These are phyloP conservation scores for Chascanopsetta lugubris DNA, from an alignment of 2,113 vertebrate species.

Conservation along the genomic window DNA sequence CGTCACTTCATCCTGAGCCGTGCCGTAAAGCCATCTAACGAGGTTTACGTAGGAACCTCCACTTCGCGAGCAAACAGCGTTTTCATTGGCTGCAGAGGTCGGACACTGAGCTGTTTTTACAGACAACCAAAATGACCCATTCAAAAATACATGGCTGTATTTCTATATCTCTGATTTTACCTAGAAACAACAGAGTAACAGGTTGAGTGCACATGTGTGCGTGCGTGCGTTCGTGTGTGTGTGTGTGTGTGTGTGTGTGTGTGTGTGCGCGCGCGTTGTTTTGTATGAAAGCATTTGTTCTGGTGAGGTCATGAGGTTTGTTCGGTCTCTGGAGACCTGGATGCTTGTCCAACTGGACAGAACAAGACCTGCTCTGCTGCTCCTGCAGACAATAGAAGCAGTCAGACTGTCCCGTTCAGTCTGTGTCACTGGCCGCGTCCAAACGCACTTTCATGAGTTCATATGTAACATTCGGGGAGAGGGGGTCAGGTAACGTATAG, in stretches of 20 bases:
- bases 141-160: too few relatives aligned
- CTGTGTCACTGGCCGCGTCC: constrained; percentile 21
- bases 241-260: constrained; percentile 9
- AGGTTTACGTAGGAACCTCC: constrained; percentile 49
- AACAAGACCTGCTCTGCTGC: constrained; percentile 21
- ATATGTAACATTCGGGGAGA: too few relatives aligned
- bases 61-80: constrained; percentile 54
- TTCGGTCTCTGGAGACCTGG: constrained; percentile 10
- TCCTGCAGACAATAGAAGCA: constrained; percentile 35
- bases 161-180: too few relatives aligned
- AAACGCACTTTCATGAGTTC: too few relatives aligned
- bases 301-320: constrained; percentile 17
- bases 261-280: constrained; percentile 6
- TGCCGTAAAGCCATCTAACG: constrained; percentile 41
- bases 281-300: constrained; percentile 12
- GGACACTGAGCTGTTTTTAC: constrained; percentile 5
- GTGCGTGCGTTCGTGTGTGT: neutral
- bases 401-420: constrained; percentile 33
- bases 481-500: neutral
- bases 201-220: too few relatives aligned
- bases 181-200: too few relatives aligned
- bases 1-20: constrained; percentile 36
- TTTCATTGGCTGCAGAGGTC: constrained; percentile 6
- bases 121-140: too few relatives aligned
- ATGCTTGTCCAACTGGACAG: constrained; percentile 1